Base-by-base conservation (phyloP, 2,797 vertebrate genomes). In the Halcyon smyrnensis region DNA sequence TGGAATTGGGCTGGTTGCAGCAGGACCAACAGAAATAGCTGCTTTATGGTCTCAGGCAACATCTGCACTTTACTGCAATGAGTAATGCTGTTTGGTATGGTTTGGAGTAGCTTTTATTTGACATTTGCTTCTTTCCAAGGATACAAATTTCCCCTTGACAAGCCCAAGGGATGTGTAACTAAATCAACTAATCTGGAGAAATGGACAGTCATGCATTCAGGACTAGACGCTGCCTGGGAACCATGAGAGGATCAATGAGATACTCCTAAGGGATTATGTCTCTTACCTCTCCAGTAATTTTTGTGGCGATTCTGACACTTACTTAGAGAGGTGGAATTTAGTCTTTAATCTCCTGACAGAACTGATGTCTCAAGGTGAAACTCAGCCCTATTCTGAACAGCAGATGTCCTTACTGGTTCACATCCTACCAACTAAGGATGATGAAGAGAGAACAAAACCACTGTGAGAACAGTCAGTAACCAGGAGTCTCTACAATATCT, bases 341-440 rank as follows among this genome's bases (percentile, higher is more conserved):
- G 92, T 95, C 94, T 95, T 96, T 95, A 95, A 95, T 93, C 41
- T 83, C 62, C 41, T 75, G 78, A 87, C 81, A 93, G 84, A 92
- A 56, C 45, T 43, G 81, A 93, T 71, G 81, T 94, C 62, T 94
- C 68, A 90, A 90, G 71, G 86, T 93, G 71, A 95, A 94, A 93
- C 8, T 77, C 75, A 69, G 86, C 53, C 81, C 71, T 63, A 94
- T 23, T 78, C 68, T 90, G 60, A 93, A 81, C 56, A 80, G 65
- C 57, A 95, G 84, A 90, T 79, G 62, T 37, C 65, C 64, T 78
- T 78, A 74, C 21, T 77, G 64, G 34, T 60, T 45, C 67, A 75
- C 54, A 77, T 80, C 78, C 48, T 71, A 87, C 32, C 30, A 70
- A 27, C 57, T 60, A 75, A 82, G 21, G 74, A 89, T 69, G 51